Evolutionary conservation across 1,140 invertebrate genomes (phyloP).

Genomic region (Spodoptera litura): DNA sequence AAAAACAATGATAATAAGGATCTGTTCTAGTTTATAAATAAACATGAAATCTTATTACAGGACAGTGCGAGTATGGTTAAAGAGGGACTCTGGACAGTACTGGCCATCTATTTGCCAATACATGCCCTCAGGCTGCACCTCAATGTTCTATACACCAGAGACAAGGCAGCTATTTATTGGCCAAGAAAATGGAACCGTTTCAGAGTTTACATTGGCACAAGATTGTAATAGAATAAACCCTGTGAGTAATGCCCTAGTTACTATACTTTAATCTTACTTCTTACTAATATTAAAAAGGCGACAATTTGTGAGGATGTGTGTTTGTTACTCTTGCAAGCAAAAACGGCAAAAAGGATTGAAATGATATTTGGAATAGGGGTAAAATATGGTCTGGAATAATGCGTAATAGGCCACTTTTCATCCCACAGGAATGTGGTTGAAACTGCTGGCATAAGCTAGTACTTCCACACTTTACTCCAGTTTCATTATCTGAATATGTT

Average conservation of each 20-base stretch:
- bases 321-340: no score
- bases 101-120: constrained; percentile 99
- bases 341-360: no score
- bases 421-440: no score
- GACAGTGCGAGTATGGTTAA: constrained; percentile 98
- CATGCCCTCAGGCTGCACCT: constrained; percentile 95
- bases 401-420: no score
- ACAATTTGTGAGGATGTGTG: no score
- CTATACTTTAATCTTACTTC: background rate
- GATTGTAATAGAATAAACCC: constrained; percentile 98
- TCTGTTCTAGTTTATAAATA: constrained; percentile 40
- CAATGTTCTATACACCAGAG: constrained; percentile 94
- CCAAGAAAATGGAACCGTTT: constrained; percentile 96
- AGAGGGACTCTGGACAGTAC: constrained; percentile 99
- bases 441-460: no score
- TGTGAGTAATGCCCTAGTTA: constrained; percentile 65
- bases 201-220: constrained; percentile 96
- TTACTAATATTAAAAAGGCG: no score
- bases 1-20: background rate
- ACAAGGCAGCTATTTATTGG: constrained; percentile 97
- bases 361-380: no score
- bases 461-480: no score
- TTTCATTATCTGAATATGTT: background rate
- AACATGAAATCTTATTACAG: constrained; percentile 85
- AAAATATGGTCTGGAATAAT: no score